These are phyloP conservation scores for Ornithoptera alexandrae DNA, from an alignment of 2,888 invertebrate species.

Conservation along the genomic window DNA sequence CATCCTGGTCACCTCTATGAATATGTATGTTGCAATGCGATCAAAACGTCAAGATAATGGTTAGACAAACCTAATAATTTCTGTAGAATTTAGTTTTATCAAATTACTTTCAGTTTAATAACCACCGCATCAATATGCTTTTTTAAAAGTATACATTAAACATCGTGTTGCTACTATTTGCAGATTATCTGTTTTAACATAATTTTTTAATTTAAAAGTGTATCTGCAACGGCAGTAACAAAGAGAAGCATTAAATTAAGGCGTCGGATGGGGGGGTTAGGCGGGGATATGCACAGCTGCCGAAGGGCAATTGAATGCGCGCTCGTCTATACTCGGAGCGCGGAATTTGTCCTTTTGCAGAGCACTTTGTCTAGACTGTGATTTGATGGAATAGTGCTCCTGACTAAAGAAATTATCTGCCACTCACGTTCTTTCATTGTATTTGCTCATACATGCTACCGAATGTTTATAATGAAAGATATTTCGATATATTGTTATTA, in stretches of 20 bases:
- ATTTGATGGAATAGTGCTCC: background rate
- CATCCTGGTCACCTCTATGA: too few relatives aligned
- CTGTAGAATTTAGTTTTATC: too few relatives aligned
- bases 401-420: background rate
- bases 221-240: background rate
- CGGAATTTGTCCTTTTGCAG: slow-evolving; percentile 1
- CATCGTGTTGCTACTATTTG: too few relatives aligned
- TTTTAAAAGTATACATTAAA: too few relatives aligned
- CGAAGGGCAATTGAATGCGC: background rate
- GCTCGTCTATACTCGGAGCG: background rate
- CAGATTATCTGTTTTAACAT: too few relatives aligned
- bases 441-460: background rate
- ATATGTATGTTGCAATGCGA: too few relatives aligned
- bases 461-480: background rate
- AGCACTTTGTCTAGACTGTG: background rate
- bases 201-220: too few relatives aligned
- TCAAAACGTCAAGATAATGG: too few relatives aligned
- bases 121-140: too few relatives aligned
- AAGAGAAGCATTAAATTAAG: background rate
- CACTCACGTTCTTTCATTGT: background rate
- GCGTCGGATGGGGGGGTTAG: background rate
- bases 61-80: too few relatives aligned
- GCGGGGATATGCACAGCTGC: background rate
- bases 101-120: too few relatives aligned
- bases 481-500: background rate